Percentiles rank a stretch among this genome's conserved stretches.
Evolutionary conservation across 2,113 vertebrate species (phyloP).

Genomic region (Burhinus oedicnemus): DNA sequence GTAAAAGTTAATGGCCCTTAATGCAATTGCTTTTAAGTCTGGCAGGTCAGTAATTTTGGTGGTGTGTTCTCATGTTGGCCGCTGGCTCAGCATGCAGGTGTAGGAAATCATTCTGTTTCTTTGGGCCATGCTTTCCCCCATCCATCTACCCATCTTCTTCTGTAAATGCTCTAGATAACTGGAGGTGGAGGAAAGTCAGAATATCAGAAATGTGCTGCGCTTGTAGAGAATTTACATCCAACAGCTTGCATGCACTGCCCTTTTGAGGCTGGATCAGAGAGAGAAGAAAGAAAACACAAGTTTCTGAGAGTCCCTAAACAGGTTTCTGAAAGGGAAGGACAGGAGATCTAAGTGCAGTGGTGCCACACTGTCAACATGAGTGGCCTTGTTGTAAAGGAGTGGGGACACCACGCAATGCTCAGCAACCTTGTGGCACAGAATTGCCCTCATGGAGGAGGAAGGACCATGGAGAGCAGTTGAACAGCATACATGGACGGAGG

Average conservation of each 20-base stretch:
- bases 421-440: not conserved
- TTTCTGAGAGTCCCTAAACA: not conserved
- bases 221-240: not conserved
- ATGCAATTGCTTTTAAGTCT: not conserved
- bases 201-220: not conserved
- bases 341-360: not conserved
- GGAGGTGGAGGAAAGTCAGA: not conserved
- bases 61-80: not conserved
- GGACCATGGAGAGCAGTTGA: not conserved
- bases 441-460: not conserved
- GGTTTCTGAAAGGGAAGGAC: not conserved
- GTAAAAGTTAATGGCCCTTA: not conserved
- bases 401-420: not conserved
- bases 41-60: not conserved
- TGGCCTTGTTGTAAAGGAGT: not conserved
- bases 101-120: not conserved
- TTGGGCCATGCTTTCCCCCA: not conserved
- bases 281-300: not conserved
- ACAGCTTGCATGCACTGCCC: not conserved
- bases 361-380: not conserved
- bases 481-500: rapidly evolving
- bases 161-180: not conserved
- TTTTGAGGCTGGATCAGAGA: not conserved
- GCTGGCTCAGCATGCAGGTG: not conserved
- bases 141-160: not conserved